These are phyloP conservation scores for Xestia sexstrigata DNA, from an alignment of 2,888 invertebrate species.

Conservation along the genomic window DNA sequence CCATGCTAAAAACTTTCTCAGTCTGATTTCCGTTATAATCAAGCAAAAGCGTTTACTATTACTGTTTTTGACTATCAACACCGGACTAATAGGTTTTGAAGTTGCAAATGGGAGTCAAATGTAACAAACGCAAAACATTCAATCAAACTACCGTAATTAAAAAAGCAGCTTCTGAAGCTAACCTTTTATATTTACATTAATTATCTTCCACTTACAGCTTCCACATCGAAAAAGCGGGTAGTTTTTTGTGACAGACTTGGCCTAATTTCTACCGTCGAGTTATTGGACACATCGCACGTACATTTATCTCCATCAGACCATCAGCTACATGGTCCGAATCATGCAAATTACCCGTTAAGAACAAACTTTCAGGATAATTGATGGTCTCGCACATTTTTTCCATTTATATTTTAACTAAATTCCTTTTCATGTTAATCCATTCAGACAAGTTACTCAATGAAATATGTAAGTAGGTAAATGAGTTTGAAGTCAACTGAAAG, in stretches of 20 bases:
- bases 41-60: not conserved
- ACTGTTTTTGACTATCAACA: not conserved
- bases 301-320: constrained; percentile 85
- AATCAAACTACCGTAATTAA: constrained; percentile 6
- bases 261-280: constrained; percentile 80
- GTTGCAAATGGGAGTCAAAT: not conserved
- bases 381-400: constrained; percentile 56
- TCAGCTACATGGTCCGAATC: constrained; percentile 74
- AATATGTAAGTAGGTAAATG: constrained; percentile 20
- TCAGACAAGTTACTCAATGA: constrained; percentile 32
- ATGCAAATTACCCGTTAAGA: constrained; percentile 74
- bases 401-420: constrained; percentile 45
- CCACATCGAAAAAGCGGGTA: constrained; percentile 73
- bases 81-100: not conserved
- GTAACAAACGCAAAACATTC: not conserved
- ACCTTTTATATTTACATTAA: constrained; percentile 65
- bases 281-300: constrained; percentile 73
- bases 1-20: no score
- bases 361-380: constrained; percentile 57
- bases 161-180: constrained; percentile 30
- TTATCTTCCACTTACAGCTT: constrained; percentile 72
- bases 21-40: not conserved
- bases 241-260: constrained; percentile 78
- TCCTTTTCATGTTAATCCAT: constrained; percentile 38
- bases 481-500: constrained; percentile 11